phyloP scores from a whole-genome alignment of 2,113 vertebrate genomes.

The Accipiter virgatus region DNA sequence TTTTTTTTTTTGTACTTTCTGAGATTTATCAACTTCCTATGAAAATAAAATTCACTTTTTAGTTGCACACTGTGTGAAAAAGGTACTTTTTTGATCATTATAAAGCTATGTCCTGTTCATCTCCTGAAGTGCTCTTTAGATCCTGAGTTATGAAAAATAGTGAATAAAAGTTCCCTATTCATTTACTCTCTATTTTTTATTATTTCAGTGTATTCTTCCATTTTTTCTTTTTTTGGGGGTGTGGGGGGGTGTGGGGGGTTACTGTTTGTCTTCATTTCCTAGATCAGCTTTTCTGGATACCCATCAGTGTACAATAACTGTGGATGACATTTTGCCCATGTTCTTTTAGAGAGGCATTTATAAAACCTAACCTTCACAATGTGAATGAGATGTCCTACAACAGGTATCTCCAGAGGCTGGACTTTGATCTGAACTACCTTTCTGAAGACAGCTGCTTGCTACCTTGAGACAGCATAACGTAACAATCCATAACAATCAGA shows the following conservation, averaged over 20 bases:
- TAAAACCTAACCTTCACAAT: neutral
- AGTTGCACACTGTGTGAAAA: neutral
- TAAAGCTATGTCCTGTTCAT: neutral
- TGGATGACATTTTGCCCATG: neutral
- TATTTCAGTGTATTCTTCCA: rapidly evolving
- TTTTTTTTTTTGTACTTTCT: neutral
- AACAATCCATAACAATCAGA: neutral
- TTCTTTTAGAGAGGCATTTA: neutral
- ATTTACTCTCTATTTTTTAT: neutral
- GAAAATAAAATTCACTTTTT: neutral
- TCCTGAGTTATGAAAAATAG: neutral
- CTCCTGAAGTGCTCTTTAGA: neutral
- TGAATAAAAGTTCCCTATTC: neutral
- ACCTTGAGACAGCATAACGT: neutral
- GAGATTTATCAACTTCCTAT: neutral
- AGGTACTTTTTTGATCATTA: neutral
- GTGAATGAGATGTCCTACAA: neutral
- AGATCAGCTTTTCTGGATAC: neutral
- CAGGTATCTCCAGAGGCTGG: neutral
- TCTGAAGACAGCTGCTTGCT: neutral
- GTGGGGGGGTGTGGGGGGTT: neutral
- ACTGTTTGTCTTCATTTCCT: neutral
- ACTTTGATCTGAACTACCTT: neutral
- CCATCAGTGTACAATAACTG: neutral
- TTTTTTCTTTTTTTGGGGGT: too few species aligned